Evolutionary conservation across 2,888 invertebrate genomes (phyloP), one percentile per base, ranked within the genome.

Genomic region (Patella pellucida): DNA sequence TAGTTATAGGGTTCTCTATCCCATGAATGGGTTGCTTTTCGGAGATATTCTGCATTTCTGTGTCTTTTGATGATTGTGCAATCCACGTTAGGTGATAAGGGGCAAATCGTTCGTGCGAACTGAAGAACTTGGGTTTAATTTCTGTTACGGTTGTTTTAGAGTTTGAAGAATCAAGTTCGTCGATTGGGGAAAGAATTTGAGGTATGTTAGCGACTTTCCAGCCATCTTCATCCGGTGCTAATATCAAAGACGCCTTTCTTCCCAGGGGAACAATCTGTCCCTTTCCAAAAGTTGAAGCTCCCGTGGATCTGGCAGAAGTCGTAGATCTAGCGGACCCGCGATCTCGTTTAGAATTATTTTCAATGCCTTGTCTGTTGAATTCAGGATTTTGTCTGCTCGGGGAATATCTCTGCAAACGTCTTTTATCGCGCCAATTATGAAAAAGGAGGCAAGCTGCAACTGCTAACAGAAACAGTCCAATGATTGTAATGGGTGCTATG

Each of bases 71-170:
- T 16, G 77, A 75, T 2, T 83, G 78, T 11, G 84, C 79, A 16
- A 79, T 68, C 85, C 85, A 86, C 12, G 84, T 80, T 56, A 85
- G 73, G 54, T 85, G 85, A 71, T 85, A 84, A 0, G 85, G 84
- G 15, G 85, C 84, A 69, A 80, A 85, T 4, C 83, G 80, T 2
- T 83, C 80, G 54, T 83, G 84, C 14, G 82, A 81, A 50, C 73
- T 70, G 0, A 84, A 76, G 68, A 83, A 81, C 68, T 79, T 82
- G 54, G 76, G 79, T 52, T 76, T 76, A 23, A 79, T 19, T 31
- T 82, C 81, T 1, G 81, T 76, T 15, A 81, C 52, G 27, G 79
- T 79, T 16, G 75, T 69, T 27, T 68, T 71, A 16, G 82, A 79
- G 16, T 71, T 56, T 4, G 82, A 78, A 2, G 84, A 78, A 27